These are phyloP conservation scores for Dinocampus coccinellae DNA, from an alignment of 2,888 invertebrate species.

Conservation along the genomic window DNA sequence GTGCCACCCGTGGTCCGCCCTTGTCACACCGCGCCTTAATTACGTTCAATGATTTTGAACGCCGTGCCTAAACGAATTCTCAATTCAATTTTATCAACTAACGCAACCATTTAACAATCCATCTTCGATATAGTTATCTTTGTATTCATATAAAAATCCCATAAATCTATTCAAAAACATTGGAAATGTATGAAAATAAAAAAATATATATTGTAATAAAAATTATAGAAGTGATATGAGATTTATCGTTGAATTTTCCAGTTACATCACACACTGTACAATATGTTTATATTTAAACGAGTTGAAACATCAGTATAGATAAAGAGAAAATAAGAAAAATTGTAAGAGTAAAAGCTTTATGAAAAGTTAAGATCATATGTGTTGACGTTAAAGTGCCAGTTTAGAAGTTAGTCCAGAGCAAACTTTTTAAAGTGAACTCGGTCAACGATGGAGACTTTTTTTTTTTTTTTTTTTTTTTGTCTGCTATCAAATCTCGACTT, in stretches of 20 bases:
- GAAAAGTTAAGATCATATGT: slow-evolving; percentile 54
- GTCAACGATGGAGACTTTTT: background rate
- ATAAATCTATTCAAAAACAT: background rate
- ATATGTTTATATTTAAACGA: background rate
- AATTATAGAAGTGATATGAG: too few species aligned
- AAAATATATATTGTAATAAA: too few species aligned
- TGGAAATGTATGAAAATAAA: background rate
- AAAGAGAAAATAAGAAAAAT: background rate
- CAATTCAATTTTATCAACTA: slow-evolving; percentile 59
- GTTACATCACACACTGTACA: too few species aligned
- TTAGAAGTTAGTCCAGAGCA: slow-evolving; percentile 31
- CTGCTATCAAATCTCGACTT: background rate
- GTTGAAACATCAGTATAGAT: background rate
- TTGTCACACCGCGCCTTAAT: slow-evolving; percentile 63
- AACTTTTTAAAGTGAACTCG: slow-evolving; percentile 6
- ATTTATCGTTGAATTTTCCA: too few species aligned
- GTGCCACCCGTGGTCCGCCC: slow-evolving; percentile 46
- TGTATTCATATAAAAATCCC: background rate
- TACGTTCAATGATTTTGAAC: slow-evolving; percentile 66
- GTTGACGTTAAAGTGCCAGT: slow-evolving; percentile 39
- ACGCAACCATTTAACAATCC: slow-evolving; percentile 38
- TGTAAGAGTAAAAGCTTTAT: slow-evolving; percentile 39
- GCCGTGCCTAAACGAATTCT: slow-evolving; percentile 64
- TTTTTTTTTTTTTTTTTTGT: background rate
- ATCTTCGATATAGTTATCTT: slow-evolving; percentile 20